Percentiles rank a stretch among this genome's conserved stretches.
phyloP scores from a whole-genome alignment of 92 coral and sea anemone genomes.

The Parazoanthus darwini region DNA sequence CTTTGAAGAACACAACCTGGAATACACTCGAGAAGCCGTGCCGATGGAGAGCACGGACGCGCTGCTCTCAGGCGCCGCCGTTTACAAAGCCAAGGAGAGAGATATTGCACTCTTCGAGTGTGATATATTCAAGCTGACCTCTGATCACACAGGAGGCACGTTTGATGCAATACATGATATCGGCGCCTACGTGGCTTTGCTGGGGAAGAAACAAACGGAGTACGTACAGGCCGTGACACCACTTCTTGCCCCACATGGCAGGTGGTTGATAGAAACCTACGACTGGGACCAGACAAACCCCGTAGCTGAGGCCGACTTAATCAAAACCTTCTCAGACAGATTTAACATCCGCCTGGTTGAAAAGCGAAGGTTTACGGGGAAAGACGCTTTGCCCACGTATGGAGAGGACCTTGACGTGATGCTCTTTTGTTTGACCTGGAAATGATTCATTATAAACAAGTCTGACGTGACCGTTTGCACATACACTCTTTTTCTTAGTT shows the following conservation, averaged over 20 bases:
- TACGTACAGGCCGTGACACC: slow-evolving; percentile 16
- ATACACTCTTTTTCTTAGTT: too few relatives aligned
- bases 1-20: slow-evolving; percentile 30
- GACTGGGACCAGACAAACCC: slow-evolving; percentile 41
- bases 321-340: slow-evolving; percentile 22
- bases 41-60: slow-evolving; percentile 18
- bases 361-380: slow-evolving; percentile 35
- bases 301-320: slow-evolving; percentile 20
- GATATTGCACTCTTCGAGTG: slow-evolving; percentile 29
- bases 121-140: slow-evolving; percentile 36
- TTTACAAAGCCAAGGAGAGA: slow-evolving; percentile 24
- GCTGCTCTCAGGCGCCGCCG: slow-evolving; percentile 23
- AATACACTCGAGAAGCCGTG: slow-evolving; percentile 15
- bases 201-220: slow-evolving; percentile 21
- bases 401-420: slow-evolving; percentile 24
- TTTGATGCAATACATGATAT: slow-evolving; percentile 44
- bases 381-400: slow-evolving; percentile 35
- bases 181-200: slow-evolving; percentile 28
- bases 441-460: neutral
- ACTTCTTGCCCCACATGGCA: slow-evolving; percentile 36
- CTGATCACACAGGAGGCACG: slow-evolving; percentile 32
- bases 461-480: neutral
- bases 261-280: slow-evolving; percentile 35
- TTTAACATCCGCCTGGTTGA: slow-evolving; percentile 36
- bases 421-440: slow-evolving; percentile 29